These are phyloP conservation scores for Cichlasoma orientale DNA, from an alignment of 2,797 vertebrate species.

Conservation along the genomic window DNA sequence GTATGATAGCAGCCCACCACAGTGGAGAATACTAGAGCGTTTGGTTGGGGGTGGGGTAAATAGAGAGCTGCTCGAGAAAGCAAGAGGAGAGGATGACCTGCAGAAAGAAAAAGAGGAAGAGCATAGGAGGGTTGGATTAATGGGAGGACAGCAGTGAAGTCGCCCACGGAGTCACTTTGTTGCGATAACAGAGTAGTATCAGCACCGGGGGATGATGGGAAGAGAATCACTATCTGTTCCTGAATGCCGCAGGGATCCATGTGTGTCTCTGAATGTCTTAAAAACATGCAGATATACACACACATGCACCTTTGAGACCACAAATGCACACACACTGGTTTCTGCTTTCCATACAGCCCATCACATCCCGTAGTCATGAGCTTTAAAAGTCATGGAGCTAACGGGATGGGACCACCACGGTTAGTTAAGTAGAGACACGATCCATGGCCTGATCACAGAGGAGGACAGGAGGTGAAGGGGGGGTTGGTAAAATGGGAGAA, in stretches of 20 bases:
- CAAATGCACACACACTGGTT: background rate
- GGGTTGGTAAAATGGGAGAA: background rate
- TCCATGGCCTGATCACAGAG: constrained; percentile 72
- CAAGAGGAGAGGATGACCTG: constrained; percentile 36
- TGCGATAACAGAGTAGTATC: constrained; percentile 65
- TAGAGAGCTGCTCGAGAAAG: constrained; percentile 2
- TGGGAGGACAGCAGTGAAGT: constrained; percentile 32
- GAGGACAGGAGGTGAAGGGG: background rate
- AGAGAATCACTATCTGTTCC: constrained; percentile 40
- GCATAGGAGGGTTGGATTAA: constrained; percentile 46
- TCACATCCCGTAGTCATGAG: constrained; percentile 12
- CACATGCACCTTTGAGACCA: background rate
- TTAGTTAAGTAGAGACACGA: constrained; percentile 66
- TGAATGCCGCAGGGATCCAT: constrained; percentile 16
- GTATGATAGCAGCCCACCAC: constrained; percentile 19
- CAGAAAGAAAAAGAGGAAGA: constrained; percentile 13
- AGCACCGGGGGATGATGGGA: constrained; percentile 15
- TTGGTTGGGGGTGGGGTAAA: constrained; percentile 11
- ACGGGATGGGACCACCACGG: constrained; percentile 54
- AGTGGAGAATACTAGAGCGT: constrained; percentile 3
- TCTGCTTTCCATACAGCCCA: constrained; percentile 1
- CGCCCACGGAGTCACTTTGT: constrained; percentile 62
- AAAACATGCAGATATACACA: constrained; percentile 14
- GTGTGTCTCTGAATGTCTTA: constrained; percentile 25
- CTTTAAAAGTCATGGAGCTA: constrained; percentile 54